A percentile compares a stretch with the other conserved stretches of the same genome.
Evolutionary conservation across 2,113 vertebrate genomes (phyloP).

Genomic region (Tychaedon coryphoeus): DNA sequence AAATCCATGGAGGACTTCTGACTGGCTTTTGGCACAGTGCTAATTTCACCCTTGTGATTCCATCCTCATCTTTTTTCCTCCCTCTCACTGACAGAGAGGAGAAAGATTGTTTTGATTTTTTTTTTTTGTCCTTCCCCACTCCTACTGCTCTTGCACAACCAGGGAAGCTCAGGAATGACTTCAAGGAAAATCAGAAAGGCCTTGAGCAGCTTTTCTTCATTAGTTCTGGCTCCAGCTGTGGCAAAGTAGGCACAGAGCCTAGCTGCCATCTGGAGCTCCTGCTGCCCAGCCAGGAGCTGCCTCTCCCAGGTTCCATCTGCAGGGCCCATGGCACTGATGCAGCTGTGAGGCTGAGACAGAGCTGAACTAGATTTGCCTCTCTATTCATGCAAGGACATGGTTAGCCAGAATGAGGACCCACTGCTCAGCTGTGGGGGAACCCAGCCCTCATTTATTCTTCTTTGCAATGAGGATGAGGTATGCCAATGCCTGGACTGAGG

Average conservation of each 20-base stretch:
- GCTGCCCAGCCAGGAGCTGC: not conserved
- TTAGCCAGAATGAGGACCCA: not conserved
- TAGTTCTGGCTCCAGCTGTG: not conserved
- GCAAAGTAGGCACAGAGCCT: not conserved
- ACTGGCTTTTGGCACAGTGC: not conserved
- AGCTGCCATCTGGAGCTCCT: not conserved
- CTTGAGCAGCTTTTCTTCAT: not conserved
- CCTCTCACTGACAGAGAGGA: not conserved
- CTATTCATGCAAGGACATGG: not conserved
- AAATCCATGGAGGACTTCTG: not conserved
- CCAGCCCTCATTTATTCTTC: not conserved
- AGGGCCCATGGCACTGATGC: not conserved
- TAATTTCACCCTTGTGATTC: not conserved
- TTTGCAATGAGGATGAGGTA: not conserved
- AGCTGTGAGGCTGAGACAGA: not conserved
- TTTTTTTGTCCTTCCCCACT: not conserved
- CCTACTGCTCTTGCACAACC: not conserved
- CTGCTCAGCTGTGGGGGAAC: not conserved
- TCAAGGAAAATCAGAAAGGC: not conserved
- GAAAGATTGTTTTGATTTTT: not conserved
- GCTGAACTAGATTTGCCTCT: not conserved
- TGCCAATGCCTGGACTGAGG: accelerated
- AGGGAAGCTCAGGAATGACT: not conserved
- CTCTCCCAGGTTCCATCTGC: not conserved
- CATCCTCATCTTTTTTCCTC: not conserved